phyloP scores from a whole-genome alignment of 2,888 invertebrate species.

The Chloromyia formosa region DNA sequence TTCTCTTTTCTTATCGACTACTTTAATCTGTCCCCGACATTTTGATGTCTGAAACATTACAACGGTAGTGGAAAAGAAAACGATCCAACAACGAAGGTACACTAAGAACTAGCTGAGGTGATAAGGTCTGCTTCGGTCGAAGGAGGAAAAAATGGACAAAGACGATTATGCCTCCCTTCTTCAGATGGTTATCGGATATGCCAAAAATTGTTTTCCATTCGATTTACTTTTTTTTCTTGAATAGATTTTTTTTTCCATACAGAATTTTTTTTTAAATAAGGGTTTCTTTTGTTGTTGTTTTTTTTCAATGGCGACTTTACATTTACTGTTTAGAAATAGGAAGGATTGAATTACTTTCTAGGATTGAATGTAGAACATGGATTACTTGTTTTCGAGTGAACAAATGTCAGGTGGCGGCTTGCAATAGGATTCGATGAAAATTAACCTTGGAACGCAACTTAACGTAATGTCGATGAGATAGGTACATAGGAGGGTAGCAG shows the following conservation, averaged over 20 bases:
- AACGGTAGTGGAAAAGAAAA: conserved; percentile 13
- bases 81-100: too few species aligned
- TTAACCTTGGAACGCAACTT: too few species aligned
- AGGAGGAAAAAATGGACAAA: conserved; percentile 14
- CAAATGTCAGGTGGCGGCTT: too few species aligned
- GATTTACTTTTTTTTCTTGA: conserved; percentile 39
- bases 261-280: conserved; percentile 23
- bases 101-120: neutral
- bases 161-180: neutral
- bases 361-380: too few species aligned
- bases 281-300: conserved; percentile 23
- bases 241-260: conserved; percentile 31
- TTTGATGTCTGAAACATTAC: conserved; percentile 30
- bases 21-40: conserved; percentile 35
- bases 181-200: conserved; percentile 41
- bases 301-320: neutral
- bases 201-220: conserved; percentile 43
- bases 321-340: too few species aligned
- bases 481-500: too few species aligned
- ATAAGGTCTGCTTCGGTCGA: conserved; percentile 27
- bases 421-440: too few species aligned
- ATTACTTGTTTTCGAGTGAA: too few species aligned
- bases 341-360: too few species aligned
- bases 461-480: too few species aligned
- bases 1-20: conserved; percentile 30